phyloP scores from a whole-genome alignment of 2,113 vertebrate genomes.

The Panurus biarmicus region DNA sequence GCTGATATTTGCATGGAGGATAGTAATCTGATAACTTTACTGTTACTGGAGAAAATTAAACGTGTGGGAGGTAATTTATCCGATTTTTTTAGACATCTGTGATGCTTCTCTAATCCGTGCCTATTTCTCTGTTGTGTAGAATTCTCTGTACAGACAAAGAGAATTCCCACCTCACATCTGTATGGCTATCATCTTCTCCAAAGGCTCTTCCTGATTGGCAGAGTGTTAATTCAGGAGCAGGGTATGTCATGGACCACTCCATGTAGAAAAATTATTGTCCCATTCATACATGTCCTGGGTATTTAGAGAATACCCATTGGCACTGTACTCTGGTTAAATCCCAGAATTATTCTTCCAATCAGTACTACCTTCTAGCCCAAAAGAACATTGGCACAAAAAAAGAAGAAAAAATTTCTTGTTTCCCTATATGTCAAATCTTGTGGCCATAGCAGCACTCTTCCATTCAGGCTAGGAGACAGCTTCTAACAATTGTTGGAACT shows the following conservation, averaged over 20 bases:
- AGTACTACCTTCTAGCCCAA: neutral
- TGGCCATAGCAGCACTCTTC: neutral
- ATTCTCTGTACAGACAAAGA: neutral
- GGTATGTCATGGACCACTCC: neutral
- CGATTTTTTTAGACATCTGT: neutral
- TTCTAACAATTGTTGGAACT: neutral
- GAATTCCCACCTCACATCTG: neutral
- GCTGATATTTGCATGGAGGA: neutral
- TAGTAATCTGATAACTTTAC: neutral
- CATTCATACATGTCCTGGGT: neutral
- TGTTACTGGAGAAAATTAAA: neutral
- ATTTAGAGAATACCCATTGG: neutral
- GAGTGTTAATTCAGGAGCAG: neutral
- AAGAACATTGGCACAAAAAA: neutral
- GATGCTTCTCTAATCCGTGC: rapidly evolving
- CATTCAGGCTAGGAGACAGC: neutral
- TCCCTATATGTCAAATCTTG: rapidly evolving
- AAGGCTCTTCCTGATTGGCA: neutral
- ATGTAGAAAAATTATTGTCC: neutral
- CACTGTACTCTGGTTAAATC: neutral
- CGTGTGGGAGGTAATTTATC: neutral
- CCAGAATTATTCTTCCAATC: neutral
- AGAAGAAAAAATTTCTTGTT: neutral
- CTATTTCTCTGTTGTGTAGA: neutral
- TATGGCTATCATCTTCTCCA: neutral